These are phyloP conservation scores for Junonia oenone DNA, from an alignment of 2,888 invertebrate species.

Conservation along the genomic window DNA sequence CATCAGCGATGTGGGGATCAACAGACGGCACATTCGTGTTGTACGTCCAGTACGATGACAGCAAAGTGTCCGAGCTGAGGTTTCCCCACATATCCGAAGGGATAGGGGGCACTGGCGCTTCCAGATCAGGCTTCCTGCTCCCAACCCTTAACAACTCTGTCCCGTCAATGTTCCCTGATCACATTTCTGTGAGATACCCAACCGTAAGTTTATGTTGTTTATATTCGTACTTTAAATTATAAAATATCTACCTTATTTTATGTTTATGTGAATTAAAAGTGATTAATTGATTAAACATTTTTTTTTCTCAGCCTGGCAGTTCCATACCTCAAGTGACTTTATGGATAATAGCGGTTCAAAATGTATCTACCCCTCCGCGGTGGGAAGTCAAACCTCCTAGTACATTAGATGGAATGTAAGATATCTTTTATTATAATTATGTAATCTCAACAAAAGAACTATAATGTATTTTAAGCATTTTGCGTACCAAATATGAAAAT, in stretches of 20 bases:
- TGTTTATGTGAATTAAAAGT: no score
- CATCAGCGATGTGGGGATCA: conserved; percentile 93
- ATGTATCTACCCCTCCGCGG: conserved; percentile 81
- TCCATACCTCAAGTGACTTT: conserved; percentile 91
- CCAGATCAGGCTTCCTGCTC: conserved; percentile 69
- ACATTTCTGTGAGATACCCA: conserved; percentile 89
- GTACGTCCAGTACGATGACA: conserved; percentile 93
- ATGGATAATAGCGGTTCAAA: conserved; percentile 88
- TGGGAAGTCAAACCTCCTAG: conserved; percentile 86
- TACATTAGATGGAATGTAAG: conserved; percentile 89
- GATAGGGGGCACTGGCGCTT: conserved; percentile 81
- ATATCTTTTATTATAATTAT: conserved; percentile 41
- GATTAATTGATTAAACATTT: not conserved
- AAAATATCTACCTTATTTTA: not conserved
- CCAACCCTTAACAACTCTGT: conserved; percentile 63
- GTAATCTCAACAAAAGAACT: no score
- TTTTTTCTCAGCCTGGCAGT: conserved; percentile 84
- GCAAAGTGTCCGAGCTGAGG: conserved; percentile 85
- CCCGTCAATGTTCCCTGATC: conserved; percentile 86
- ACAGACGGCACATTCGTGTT: conserved; percentile 89
- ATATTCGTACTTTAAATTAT: not conserved
- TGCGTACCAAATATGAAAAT: not conserved
- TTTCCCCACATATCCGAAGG: conserved; percentile 90
- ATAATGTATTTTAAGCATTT: not conserved
- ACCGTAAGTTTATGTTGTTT: conserved; percentile 75